phyloP scores from a whole-genome alignment of 2,113 vertebrate genomes.

The Heloderma charlesbogerti region DNA sequence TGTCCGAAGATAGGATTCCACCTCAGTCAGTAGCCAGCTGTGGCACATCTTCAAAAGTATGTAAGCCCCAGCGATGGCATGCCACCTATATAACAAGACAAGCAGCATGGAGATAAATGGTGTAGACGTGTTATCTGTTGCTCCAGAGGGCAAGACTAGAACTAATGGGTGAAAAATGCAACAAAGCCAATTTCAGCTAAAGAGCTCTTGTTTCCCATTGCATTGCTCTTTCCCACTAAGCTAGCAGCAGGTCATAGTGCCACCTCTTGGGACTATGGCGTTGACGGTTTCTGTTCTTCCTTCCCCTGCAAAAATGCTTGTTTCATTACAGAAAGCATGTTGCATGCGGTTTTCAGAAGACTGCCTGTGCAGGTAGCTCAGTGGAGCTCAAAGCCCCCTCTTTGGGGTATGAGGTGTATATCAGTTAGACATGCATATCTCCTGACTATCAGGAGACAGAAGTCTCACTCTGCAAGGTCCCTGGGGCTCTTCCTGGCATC shows the following conservation, averaged over 20 bases:
- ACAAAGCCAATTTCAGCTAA: too few relatives aligned
- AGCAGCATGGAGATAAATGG: background rate
- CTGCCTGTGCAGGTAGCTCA: background rate
- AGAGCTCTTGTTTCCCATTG: background rate
- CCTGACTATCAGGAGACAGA: background rate
- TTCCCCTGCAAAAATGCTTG: background rate
- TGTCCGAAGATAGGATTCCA: background rate
- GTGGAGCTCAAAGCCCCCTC: background rate
- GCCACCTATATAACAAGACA: background rate
- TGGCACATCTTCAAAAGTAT: background rate
- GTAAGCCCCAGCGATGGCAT: background rate
- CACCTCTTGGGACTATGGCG: background rate
- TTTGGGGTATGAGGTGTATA: background rate
- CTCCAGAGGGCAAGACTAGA: background rate
- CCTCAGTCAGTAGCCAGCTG: background rate
- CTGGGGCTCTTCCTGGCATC: background rate
- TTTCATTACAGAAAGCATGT: background rate
- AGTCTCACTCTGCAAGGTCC: conserved; percentile 1
- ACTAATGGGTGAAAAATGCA: background rate
- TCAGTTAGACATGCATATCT: background rate
- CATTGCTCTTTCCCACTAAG: background rate
- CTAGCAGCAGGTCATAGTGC: background rate
- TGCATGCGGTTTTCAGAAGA: background rate
- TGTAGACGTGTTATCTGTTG: background rate
- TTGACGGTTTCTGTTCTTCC: background rate